Conservation (phyloP, 2,113 vertebrate genomes). For the Bos javanicus region DNA sequence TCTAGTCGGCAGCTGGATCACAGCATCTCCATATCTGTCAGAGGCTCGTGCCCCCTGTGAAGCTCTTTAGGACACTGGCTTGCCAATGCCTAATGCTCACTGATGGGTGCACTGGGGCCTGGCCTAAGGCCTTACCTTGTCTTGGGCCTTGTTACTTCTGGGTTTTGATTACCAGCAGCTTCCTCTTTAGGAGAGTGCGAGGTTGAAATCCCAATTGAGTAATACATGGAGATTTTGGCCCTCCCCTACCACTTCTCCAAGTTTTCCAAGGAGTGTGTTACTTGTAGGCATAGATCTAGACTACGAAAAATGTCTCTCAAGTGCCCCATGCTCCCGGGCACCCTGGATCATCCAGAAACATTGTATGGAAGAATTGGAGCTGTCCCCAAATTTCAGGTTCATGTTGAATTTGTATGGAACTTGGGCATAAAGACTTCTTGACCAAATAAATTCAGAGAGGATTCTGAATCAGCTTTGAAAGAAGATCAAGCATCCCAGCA, state of each 20-base stretch:
- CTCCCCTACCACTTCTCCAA: background rate
- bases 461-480: background rate
- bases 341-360: background rate
- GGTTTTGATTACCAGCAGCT: background rate
- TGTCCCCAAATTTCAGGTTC: background rate
- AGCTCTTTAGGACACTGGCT: slow-evolving; percentile 31
- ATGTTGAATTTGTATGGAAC: background rate
- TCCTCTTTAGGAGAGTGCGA: background rate
- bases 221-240: background rate
- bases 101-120: background rate
- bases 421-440: background rate
- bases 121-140: background rate
- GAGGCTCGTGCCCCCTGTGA: background rate
- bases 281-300: background rate
- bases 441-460: background rate
- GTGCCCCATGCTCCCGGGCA: background rate
- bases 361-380: background rate
- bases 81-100: background rate
- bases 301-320: background rate
- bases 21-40: background rate
- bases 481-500: background rate
- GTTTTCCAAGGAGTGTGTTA: background rate
- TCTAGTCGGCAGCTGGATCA: background rate
- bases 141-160: background rate
- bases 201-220: background rate